A percentile compares a stretch with the other conserved stretches of the same genome.
Evolutionary conservation across 2,113 vertebrate genomes (phyloP).

Genomic region (Melanostigma gelatinosum): DNA sequence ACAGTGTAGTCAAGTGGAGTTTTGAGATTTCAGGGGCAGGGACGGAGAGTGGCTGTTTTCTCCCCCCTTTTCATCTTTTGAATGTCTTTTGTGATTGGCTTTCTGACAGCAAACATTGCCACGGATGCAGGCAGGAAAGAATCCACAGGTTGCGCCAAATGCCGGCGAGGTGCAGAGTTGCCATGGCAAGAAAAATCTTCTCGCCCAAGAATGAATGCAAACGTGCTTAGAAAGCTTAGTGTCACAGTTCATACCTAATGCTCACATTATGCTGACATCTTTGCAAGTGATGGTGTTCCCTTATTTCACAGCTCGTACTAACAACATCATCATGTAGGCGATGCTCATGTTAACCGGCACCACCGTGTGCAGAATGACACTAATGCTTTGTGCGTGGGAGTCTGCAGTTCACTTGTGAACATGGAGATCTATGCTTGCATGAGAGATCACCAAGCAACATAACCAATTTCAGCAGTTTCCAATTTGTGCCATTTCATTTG

Average conservation of each 20-base stretch:
- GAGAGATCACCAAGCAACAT: neutral
- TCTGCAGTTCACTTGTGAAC: neutral
- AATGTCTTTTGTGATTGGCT: slow-evolving; percentile 45
- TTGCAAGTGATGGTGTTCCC: neutral
- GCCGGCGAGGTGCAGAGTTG: slow-evolving; percentile 27
- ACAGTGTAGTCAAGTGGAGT: slow-evolving; percentile 53
- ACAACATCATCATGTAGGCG: neutral
- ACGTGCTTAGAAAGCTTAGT: slow-evolving; percentile 1
- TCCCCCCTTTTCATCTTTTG: slow-evolving; percentile 47
- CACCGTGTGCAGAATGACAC: neutral
- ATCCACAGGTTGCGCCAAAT: slow-evolving; percentile 54
- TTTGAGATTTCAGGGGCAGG: slow-evolving; percentile 54
- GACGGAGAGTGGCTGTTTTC: slow-evolving; percentile 42
- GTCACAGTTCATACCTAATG: neutral
- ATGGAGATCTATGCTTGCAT: neutral
- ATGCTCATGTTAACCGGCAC: neutral
- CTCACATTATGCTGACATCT: neutral
- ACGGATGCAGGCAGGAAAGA: slow-evolving; percentile 30
- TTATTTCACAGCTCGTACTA: slow-evolving; percentile 3
- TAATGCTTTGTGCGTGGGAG: slow-evolving; percentile 1
- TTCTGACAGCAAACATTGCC: slow-evolving; percentile 46
- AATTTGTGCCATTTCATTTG: neutral
- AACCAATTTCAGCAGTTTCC: neutral
- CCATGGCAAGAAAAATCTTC: slow-evolving; percentile 1
- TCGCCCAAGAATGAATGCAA: slow-evolving; percentile 22